Evolutionary conservation across 2,888 invertebrate species (phyloP).

Genomic region (Leistus spinibarbis): DNA sequence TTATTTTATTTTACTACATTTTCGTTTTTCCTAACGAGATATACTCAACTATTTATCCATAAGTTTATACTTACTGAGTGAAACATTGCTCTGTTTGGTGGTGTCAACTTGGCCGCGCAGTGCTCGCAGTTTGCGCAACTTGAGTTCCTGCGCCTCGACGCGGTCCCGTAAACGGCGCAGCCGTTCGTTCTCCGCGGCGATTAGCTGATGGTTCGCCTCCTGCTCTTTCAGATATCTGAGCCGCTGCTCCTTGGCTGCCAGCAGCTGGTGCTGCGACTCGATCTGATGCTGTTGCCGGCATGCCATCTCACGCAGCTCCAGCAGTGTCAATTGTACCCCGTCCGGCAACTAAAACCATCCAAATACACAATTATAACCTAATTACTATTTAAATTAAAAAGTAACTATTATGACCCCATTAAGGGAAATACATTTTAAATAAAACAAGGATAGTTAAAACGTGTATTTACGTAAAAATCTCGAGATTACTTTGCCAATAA

Average conservation of each 20-base stretch:
- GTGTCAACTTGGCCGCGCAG: constrained; percentile 93
- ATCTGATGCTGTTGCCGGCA: constrained; percentile 97
- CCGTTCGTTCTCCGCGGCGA: constrained; percentile 87
- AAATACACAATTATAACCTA: constrained; percentile 18
- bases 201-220: constrained; percentile 77
- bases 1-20: too few species aligned
- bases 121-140: constrained; percentile 88
- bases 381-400: not conserved
- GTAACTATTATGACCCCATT: too few species aligned
- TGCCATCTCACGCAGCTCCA: constrained; percentile 98
- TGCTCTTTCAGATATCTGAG: constrained; percentile 93
- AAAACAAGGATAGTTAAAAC: too few species aligned
- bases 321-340: constrained; percentile 89
- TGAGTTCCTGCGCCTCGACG: constrained; percentile 93
- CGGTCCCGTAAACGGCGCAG: constrained; percentile 86
- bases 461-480: too few species aligned
- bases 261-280: constrained; percentile 90
- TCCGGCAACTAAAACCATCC: constrained; percentile 78
- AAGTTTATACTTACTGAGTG: constrained; percentile 76
- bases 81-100: constrained; percentile 88
- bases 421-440: too few species aligned
- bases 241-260: constrained; percentile 91
- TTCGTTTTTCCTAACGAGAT: too few species aligned
- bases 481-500: not conserved
- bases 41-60: not conserved